Conservation (phyloP, 2,888 invertebrate genomes). For the Pristionchus entomophagus region DNA sequence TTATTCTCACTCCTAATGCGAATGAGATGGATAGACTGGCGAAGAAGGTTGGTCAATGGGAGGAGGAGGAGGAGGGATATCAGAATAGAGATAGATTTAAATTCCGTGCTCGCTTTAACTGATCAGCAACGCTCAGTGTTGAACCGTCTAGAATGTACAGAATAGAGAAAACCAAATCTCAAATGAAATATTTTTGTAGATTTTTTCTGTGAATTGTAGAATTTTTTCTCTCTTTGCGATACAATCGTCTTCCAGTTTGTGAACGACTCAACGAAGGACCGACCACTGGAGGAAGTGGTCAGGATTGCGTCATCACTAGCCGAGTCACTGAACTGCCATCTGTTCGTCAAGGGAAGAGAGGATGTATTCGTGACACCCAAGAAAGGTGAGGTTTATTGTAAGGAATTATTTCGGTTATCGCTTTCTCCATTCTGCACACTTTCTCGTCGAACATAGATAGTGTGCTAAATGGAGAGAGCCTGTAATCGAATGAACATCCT, state of each 20-base stretch:
- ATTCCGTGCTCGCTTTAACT: too few species aligned
- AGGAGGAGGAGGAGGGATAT: background rate
- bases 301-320: background rate
- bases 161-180: too few species aligned
- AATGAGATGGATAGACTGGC: conserved; percentile 89
- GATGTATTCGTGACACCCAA: conserved; percentile 11
- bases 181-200: too few species aligned
- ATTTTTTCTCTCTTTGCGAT: too few species aligned
- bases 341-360: background rate
- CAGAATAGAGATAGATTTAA: too few species aligned
- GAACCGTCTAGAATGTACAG: too few species aligned
- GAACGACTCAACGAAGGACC: conserved; percentile 18
- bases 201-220: too few species aligned
- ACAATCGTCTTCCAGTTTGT: background rate
- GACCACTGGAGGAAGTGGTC: background rate
- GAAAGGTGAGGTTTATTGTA: background rate
- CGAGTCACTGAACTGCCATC: background rate
- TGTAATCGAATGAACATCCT: too few species aligned
- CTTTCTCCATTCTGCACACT: too few species aligned
- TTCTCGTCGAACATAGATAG: too few species aligned
- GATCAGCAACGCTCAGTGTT: too few species aligned
- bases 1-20: conserved; percentile 89
- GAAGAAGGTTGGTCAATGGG: conserved; percentile 78
- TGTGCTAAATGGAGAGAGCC: too few species aligned
- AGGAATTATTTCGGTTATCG: background rate